Percentiles rank a stretch among this genome's conserved stretches.
phyloP scores from a whole-genome alignment of 2,797 vertebrate species.

The Platyrinchus mystaceus region DNA sequence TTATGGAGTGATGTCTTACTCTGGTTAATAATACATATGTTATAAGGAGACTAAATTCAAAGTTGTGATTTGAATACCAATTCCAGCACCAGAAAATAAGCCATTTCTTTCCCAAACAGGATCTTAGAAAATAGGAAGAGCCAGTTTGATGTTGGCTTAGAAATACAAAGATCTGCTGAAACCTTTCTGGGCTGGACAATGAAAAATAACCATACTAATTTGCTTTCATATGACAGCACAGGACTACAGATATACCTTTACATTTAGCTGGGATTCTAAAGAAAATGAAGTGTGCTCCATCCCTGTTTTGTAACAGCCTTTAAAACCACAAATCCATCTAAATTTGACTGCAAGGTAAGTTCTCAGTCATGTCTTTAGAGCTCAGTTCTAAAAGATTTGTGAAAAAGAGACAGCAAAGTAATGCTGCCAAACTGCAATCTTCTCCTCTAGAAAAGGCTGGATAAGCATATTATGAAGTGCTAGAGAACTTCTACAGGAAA shows the following conservation, averaged over 20 bases:
- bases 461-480: not conserved
- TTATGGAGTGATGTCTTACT: not conserved
- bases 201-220: not conserved
- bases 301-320: not conserved
- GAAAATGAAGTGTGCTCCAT: not conserved
- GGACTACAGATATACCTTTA: not conserved
- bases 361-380: not conserved
- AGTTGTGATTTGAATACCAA: not conserved
- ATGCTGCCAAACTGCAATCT: not conserved
- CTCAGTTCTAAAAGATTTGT: not conserved
- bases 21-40: not conserved
- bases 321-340: not conserved
- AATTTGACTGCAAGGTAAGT: not conserved
- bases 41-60: not conserved
- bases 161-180: not conserved
- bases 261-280: not conserved
- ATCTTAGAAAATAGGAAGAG: not conserved
- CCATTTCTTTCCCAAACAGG: not conserved
- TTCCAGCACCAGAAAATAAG: not conserved
- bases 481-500: not conserved
- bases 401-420: not conserved
- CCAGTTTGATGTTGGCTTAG: not conserved
- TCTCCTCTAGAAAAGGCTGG: not conserved
- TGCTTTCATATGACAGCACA: not conserved
- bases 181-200: not conserved